These are phyloP conservation scores for Arvicanthis niloticus DNA, from an alignment of 2,113 vertebrate species.

Conservation along the genomic window DNA sequence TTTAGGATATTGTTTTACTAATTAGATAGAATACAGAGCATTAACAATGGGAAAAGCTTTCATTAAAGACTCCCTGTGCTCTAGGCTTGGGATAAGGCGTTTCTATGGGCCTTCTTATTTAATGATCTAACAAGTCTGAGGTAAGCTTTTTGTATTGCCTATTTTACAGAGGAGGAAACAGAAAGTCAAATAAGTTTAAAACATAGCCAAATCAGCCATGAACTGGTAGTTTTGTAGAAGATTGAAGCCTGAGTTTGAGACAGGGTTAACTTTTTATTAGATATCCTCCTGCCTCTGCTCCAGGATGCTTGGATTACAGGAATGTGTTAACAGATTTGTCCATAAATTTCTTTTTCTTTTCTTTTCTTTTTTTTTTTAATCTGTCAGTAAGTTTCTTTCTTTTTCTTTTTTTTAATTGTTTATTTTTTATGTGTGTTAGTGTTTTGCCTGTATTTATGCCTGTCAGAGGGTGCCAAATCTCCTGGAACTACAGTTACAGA, in stretches of 20 bases:
- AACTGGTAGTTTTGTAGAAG: neutral
- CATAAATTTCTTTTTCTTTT: neutral
- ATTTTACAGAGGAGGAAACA: slow-evolving; percentile 37
- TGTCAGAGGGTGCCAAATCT: neutral
- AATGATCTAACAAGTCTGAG: neutral
- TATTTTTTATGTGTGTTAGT: neutral
- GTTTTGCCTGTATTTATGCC: neutral
- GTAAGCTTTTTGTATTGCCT: neutral
- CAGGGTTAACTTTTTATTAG: neutral
- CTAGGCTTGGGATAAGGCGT: neutral
- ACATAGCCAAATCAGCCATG: neutral
- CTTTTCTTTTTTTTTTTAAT: too few species aligned
- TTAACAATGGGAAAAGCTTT: neutral
- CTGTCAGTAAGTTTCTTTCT: too few species aligned
- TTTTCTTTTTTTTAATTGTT: neutral
- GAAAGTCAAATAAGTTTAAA: neutral
- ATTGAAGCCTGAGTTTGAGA: neutral
- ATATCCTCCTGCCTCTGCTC: neutral
- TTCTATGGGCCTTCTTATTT: neutral
- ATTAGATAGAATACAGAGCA: neutral
- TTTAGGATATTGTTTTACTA: neutral
- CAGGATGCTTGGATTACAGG: neutral
- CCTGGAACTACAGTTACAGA: neutral
- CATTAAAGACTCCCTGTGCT: neutral
- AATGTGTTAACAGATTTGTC: neutral